A percentile compares a stretch with the other conserved stretches of the same genome.
Conservation (phyloP, 2,797 vertebrate species). For the Siniperca obscura region DNA sequence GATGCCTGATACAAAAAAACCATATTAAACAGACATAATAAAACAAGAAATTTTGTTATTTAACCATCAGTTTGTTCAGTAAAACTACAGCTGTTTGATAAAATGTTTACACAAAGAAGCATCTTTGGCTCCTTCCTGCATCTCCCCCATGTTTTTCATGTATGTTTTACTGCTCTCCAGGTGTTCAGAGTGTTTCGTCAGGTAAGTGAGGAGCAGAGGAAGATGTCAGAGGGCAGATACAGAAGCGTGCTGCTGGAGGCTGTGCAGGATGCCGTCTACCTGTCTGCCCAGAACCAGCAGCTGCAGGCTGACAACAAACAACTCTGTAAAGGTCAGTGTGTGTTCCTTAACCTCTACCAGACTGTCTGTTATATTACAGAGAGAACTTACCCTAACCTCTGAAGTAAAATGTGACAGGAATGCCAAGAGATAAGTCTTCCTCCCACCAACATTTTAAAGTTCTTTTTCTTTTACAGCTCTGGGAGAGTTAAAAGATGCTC, state of each 20-base stretch:
- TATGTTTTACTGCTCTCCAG: conserved; percentile 64
- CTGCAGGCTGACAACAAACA: conserved; percentile 80
- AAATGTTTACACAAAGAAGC: not conserved
- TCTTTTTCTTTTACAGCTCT: conserved; percentile 66
- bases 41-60: not conserved
- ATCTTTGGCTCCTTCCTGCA: not conserved
- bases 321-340: conserved; percentile 72
- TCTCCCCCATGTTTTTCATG: not conserved
- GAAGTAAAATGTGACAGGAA: conserved; percentile 4
- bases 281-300: conserved; percentile 86
- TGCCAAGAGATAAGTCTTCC: not conserved
- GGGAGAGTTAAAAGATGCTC: conserved; percentile 77
- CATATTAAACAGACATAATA: too few relatives aligned
- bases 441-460: not conserved
- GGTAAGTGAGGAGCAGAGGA: conserved; percentile 85
- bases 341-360: conserved; percentile 6
- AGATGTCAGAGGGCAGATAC: conserved; percentile 80
- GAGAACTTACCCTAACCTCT: not conserved
- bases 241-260: conserved; percentile 83
- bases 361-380: not conserved
- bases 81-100: not conserved
- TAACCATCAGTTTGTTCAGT: not conserved
- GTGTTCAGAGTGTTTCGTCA: conserved; percentile 87
- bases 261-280: conserved; percentile 82
- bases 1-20: not conserved